These are phyloP conservation scores for Leucoptera coffeella DNA, from an alignment of 2,888 invertebrate species.

Conservation along the genomic window DNA sequence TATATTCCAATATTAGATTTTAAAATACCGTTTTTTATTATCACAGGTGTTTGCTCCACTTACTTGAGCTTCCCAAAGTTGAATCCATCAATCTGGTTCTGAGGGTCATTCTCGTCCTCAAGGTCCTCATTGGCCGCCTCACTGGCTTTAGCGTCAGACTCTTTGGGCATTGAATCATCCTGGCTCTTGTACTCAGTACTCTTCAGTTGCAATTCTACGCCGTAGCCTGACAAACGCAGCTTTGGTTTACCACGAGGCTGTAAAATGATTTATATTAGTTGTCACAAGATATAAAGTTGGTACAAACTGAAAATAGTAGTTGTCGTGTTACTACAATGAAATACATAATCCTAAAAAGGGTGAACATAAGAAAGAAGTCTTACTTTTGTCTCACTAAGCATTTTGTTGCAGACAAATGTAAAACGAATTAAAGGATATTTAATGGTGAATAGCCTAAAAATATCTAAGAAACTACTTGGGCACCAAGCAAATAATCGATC, in stretches of 20 bases:
- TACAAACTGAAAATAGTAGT: too few relatives aligned
- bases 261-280: conserved; percentile 5
- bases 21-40: too few relatives aligned
- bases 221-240: conserved; percentile 90
- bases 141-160: conserved; percentile 42
- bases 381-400: too few relatives aligned
- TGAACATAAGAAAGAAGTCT: background rate
- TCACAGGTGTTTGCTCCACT: too few relatives aligned
- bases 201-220: conserved; percentile 96
- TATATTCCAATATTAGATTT: too few relatives aligned
- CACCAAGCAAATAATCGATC: too few relatives aligned
- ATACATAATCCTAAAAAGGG: background rate
- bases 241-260: conserved; percentile 33
- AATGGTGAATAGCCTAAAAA: too few relatives aligned
- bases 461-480: too few relatives aligned
- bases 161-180: conserved; percentile 77
- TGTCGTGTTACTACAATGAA: background rate
- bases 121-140: conserved; percentile 30
- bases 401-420: too few relatives aligned
- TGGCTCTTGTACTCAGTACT: conserved; percentile 99
- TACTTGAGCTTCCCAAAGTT: conserved; percentile 84
- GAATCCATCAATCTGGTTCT: conserved; percentile 79
- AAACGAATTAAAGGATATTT: too few relatives aligned
- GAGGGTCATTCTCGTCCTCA: conserved; percentile 57
- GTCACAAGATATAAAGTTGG: too few relatives aligned